Evolutionary conservation across 2,113 vertebrate species (phyloP), one percentile per base, ranked within the genome.

Genomic region (Hylia prasina): DNA sequence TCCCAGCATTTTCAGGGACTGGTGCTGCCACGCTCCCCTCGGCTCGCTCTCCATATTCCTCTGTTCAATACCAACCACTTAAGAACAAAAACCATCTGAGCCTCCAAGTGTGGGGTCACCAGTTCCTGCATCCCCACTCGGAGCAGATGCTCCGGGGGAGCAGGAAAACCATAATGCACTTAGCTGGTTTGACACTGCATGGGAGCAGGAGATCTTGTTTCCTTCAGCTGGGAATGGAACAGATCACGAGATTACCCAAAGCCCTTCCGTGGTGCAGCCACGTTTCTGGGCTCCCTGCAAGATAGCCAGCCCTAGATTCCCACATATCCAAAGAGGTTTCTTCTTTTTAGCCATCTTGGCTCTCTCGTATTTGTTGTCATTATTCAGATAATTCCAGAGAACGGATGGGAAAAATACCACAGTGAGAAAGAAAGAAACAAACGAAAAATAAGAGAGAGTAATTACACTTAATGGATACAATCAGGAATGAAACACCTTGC

Each of bases 191-290:
- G 93, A 70, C 80, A 39, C 68, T 44, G 82, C 79, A 20, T 0
- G 39, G 91, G 65, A 80, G 76, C 40, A 47, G 70, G 73, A 70
- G 90, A 95, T 94, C 87, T 81, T 22, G 58, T 93, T 95, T 89
- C 93, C 94, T 68, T 69, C 14, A 30, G 68, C 94, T 77, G 60
- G 33, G 45, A 72, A 73, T 6, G 71, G 14, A 73, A 77, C 35
- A 3, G 39, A 90, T 42, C 85, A 30, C 61, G 2, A 50, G 87
- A 48, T 88, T 53, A 87, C 30, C 69, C 19, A 1, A 58, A 30
- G 85, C 82, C 88, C 51, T 81, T 61, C 1, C 0, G 4, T 15
- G 2, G 82, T 11, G 45, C 78, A 20, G 73, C 86, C 65, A 4
- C 0, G 1, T 30, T 42, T 27, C 83, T 5, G 24, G 45, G 53